A percentile compares a stretch with the other conserved stretches of the same genome.
Evolutionary conservation across 1,140 invertebrate species (phyloP).

Genomic region (Leptinotarsa defecta): DNA sequence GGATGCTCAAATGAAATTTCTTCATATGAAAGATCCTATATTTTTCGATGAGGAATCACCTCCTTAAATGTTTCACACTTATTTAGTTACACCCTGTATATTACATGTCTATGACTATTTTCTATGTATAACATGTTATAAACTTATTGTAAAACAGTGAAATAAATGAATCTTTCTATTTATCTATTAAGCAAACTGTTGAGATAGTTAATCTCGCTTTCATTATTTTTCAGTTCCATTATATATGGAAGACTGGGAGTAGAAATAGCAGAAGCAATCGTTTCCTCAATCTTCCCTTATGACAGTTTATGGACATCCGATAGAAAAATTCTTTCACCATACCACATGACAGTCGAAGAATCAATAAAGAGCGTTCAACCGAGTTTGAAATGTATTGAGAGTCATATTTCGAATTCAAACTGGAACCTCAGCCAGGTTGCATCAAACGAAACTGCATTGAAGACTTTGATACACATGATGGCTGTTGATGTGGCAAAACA

Average conservation of each 20-base stretch:
- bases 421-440: constrained; percentile 31
- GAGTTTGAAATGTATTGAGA: constrained; percentile 37
- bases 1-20: no score
- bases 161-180: no score
- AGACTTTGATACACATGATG: constrained; percentile 40
- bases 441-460: constrained; percentile 43
- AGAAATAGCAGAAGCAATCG: constrained; percentile 57
- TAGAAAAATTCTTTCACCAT: constrained; percentile 53
- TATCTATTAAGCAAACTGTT: no score
- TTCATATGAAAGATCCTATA: no score
- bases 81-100: no score
- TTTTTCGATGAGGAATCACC: no score
- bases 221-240: constrained; percentile 51
- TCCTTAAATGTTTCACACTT: no score
- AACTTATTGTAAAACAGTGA: no score
- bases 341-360: constrained; percentile 49
- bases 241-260: constrained; percentile 59
- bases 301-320: constrained; percentile 57
- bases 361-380: constrained; percentile 39
- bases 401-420: constrained; percentile 38
- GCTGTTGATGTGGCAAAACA: constrained; percentile 46
- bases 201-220: no score
- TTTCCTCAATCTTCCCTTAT: constrained; percentile 55
- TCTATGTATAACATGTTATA: no score
- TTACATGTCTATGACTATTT: no score